A percentile compares a stretch with the other conserved stretches of the same genome.
Conservation (phyloP, 2,888 invertebrate genomes). For the Drosophila parthenogenetica region DNA sequence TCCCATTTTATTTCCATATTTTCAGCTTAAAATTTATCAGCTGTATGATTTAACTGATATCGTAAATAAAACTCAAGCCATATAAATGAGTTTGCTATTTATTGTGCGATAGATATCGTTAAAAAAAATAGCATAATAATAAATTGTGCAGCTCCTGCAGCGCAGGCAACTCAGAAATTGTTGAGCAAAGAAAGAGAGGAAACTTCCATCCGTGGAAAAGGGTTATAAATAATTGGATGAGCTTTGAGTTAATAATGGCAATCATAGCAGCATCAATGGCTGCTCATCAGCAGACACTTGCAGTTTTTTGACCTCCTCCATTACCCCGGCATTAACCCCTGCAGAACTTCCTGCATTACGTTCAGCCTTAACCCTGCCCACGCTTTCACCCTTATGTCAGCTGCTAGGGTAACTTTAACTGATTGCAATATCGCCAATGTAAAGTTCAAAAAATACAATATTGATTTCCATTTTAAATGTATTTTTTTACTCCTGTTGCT, state of each 20-base stretch:
- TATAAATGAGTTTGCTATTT: conserved; percentile 5
- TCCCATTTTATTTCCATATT: background rate
- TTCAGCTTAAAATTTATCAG: background rate
- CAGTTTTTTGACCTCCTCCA: background rate
- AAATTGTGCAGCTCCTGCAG: conserved; percentile 1
- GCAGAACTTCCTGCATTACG: background rate
- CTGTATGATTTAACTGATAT: background rate
- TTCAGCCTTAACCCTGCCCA: too few species aligned
- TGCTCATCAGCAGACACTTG: conserved; percentile 40
- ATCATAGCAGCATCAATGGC: conserved; percentile 34
- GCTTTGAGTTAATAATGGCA: conserved; percentile 46
- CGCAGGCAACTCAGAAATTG: background rate
- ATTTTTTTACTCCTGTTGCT: conserved; percentile 8
- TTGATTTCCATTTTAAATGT: conserved; percentile 73
- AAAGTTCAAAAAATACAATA: conserved; percentile 60
- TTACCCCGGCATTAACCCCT: too few species aligned
- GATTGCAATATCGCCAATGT: conserved; percentile 38
- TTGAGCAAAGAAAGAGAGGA: background rate
- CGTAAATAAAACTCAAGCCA: background rate
- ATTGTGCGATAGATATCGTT: background rate
- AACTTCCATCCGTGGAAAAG: conserved; percentile 17
- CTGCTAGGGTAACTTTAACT: conserved; percentile 20
- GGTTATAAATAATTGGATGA: conserved; percentile 50
- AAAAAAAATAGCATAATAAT: conserved; percentile 5
- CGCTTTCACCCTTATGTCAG: background rate